phyloP scores from a whole-genome alignment of 2,888 invertebrate species.

The Plusia festucae region DNA sequence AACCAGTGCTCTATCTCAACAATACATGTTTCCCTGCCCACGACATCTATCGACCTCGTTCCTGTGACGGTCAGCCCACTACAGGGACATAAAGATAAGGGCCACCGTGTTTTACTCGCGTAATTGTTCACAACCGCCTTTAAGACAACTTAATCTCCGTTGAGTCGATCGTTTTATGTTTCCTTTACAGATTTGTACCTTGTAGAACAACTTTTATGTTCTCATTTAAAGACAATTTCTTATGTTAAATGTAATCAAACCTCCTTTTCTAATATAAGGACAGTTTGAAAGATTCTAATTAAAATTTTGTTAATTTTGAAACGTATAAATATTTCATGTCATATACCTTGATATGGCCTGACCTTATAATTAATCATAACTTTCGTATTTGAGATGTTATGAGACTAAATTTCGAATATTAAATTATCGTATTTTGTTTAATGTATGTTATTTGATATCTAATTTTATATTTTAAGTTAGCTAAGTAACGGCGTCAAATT shows the following conservation, averaged over 20 bases:
- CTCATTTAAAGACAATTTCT: not conserved
- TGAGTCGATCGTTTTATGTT: not conserved
- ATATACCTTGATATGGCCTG: too few relatives aligned
- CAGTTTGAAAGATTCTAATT: not conserved
- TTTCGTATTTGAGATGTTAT: too few relatives aligned
- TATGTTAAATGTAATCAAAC: not conserved
- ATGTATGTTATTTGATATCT: not conserved
- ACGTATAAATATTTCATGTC: too few relatives aligned
- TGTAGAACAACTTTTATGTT: not conserved
- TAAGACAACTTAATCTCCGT: constrained; percentile 7
- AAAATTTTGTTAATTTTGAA: not conserved
- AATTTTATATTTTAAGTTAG: not conserved
- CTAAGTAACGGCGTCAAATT: too few relatives aligned
- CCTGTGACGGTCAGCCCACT: constrained; percentile 28
- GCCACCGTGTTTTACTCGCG: not conserved
- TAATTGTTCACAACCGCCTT: not conserved
- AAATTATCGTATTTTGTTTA: not conserved
- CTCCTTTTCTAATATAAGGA: not conserved
- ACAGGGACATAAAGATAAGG: constrained; percentile 22
- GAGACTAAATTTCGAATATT: too few relatives aligned
- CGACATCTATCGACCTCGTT: constrained; percentile 27
- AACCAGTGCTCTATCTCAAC: constrained; percentile 5
- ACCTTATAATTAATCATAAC: too few relatives aligned
- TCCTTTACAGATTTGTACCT: not conserved
- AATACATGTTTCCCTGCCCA: constrained; percentile 42